Base-by-base conservation (phyloP, 2,113 vertebrate genomes). In the Cinclus cinclus region DNA sequence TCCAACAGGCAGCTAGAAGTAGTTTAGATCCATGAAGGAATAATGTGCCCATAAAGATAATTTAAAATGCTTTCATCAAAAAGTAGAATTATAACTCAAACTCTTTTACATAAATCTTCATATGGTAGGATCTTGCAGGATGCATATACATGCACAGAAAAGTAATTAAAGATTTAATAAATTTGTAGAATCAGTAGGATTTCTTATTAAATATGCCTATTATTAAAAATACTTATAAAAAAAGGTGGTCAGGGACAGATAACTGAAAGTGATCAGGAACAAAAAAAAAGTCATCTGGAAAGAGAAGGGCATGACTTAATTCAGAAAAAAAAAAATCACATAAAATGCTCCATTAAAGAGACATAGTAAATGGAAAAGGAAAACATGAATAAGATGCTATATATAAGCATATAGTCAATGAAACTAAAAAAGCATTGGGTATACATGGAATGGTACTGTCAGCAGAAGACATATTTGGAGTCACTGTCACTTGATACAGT, bases 401-500 rank as follows among this genome's bases (percentile, higher is more conserved):
- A 58, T 11, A 15, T 8, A 67, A 67, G 19, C 65, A 83, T 44
- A 15, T 8, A 67, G 28, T 42, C 30, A 92, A 50, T 30, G 33
- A 78, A 83, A 76, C 9, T 49, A 68, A 33, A 83, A 58, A 73
- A 46, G 4, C 65, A 65, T 8, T 21, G 13, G 25, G 14, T 33
- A 42, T 33, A 76, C 41, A 85, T 42, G 31, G 41, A 91, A 80
- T 37, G 15, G n/a, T 62, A 20, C 2, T 76, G 46, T 44, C 63
- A 78, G 15, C 2, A 89, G 50, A 65, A 64, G 33, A 60, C 13
- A 65, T 27, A 3, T 17, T 41, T 12, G 18, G 87, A 91, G 15
- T 70, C 25, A 50, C 0, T 79, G 15, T 37, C 2, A 2, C 24
- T 44, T 68, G 63, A 62, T 30, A 55, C 21, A 27, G 31, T 0